Conservation (phyloP, 1,140 invertebrate genomes). For the Carposina sasakii region DNA sequence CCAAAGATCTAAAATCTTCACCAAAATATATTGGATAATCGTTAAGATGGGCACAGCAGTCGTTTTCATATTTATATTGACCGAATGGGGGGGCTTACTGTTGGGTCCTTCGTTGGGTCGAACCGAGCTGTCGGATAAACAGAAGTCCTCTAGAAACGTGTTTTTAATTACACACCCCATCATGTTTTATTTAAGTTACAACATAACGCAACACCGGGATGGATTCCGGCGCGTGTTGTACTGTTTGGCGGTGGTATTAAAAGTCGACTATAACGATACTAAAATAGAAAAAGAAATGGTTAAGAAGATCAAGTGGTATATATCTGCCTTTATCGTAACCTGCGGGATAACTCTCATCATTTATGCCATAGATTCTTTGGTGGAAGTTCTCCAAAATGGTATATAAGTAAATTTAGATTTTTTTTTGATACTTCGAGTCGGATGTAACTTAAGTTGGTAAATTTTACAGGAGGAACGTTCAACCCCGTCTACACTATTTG, state of each 20-base stretch:
- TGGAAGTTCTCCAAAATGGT: slow-evolving; percentile 6
- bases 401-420: not conserved
- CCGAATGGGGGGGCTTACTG: too few relatives aligned
- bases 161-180: slow-evolving; percentile 29
- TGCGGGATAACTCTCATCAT: slow-evolving; percentile 19
- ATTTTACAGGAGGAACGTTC: slow-evolving; percentile 40
- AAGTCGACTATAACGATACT: slow-evolving; percentile 28
- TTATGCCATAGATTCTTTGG: slow-evolving; percentile 24
- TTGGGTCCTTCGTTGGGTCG: too few relatives aligned
- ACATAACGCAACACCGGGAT: slow-evolving; percentile 14
- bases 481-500: slow-evolving; percentile 37
- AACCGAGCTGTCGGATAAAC: slow-evolving; percentile 29
- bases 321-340: slow-evolving; percentile 12
- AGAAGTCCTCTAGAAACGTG: slow-evolving; percentile 24
- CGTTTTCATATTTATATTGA: too few relatives aligned
- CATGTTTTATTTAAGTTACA: slow-evolving; percentile 18
- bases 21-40: too few relatives aligned
- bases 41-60: too few relatives aligned
- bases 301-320: slow-evolving; percentile 21
- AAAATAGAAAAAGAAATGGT: slow-evolving; percentile 30
- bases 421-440: too few relatives aligned
- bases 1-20: too few relatives aligned
- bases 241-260: slow-evolving; percentile 24
- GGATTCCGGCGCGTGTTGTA: slow-evolving; percentile 21
- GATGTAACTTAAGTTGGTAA: slow-evolving; percentile 2